Percentiles rank a stretch among this genome's conserved stretches.
Evolutionary conservation across 2,113 vertebrate genomes (phyloP).

Genomic region (Shinisaurus crocodilurus): DNA sequence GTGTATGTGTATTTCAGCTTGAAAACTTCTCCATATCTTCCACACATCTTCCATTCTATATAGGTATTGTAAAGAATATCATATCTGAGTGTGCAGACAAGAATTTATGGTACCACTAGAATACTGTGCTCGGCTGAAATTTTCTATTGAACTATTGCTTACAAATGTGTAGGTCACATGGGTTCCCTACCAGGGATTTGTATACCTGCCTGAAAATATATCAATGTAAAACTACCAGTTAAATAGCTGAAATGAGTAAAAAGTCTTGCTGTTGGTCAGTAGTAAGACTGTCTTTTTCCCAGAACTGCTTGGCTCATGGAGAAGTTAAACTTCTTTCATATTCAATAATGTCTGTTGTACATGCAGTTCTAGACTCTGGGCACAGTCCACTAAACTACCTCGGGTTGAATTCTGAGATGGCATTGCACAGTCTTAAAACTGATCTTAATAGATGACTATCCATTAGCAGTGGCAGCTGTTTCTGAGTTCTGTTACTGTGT

Average conservation of each 20-base stretch:
- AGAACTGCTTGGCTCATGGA: not conserved
- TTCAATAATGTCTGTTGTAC: not conserved
- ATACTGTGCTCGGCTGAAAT: not conserved
- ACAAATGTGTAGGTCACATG: not conserved
- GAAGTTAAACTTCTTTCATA: not conserved
- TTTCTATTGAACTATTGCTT: not conserved
- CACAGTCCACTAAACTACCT: not conserved
- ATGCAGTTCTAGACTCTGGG: not conserved
- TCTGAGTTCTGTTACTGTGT: not conserved
- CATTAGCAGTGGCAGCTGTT: no score
- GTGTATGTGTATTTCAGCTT: not conserved
- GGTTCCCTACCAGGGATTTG: not conserved
- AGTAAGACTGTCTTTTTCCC: not conserved
- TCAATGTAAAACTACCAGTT: not conserved
- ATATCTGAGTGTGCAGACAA: not conserved
- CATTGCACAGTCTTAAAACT: not conserved
- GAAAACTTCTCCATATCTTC: not conserved
- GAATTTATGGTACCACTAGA: not conserved
- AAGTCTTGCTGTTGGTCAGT: not conserved
- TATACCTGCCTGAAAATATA: not conserved
- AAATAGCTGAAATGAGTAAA: not conserved
- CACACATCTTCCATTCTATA: not conserved
- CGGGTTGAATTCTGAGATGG: not conserved
- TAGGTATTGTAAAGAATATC: not conserved
- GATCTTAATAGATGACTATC: not conserved